Evolutionary conservation across 2,113 vertebrate species (phyloP), one percentile per base, ranked within the genome.

Genomic region (Podarcis raffonei): DNA sequence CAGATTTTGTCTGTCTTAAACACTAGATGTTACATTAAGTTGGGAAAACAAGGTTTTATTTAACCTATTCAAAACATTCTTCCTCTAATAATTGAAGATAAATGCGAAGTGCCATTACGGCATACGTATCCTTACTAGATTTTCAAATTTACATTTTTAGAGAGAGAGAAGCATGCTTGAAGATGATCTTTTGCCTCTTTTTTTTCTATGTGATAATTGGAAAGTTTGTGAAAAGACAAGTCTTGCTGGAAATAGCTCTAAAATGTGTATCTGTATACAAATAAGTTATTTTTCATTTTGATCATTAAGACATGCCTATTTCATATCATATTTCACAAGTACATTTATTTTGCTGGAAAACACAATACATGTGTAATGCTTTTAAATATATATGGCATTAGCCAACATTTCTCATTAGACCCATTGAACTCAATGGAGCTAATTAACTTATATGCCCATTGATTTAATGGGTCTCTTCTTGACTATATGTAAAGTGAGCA

Each of bases 21-120:
- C 72, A 85, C 78, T 89, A 89, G 30, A 48, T 35, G 39, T 48
- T 23, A 86, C 69, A 69, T 91, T 30, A 22, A 87, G n/a, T 88
- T 5, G 87, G 79, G 74, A 82, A 75, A 90, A 87, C 18, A 48
- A 74, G 35, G 3, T n/a, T 53, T 87, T 71, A 23, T 87, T 81
- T 72, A 30, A 37, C 11, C 57, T 37, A 35, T 42, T 57, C 6
- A 0, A 0, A 39, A 74, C 22, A 32, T 32, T 78, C 27, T 23
- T 81, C 13, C 30, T 25, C 69, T 6, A 11, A 0, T 35, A 6
- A 11, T 71, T 3, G 37, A 23, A 30, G 27, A 53, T 25, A 59
- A 81, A 39, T 53, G 16, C 91, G 89, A 83, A 95, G 84, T 94
- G 90, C 89, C 90, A 92, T 91, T 92, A 76, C 35, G 93, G 83